Conservation (phyloP, 2,797 vertebrate species). For the Crocidura indochinensis region DNA sequence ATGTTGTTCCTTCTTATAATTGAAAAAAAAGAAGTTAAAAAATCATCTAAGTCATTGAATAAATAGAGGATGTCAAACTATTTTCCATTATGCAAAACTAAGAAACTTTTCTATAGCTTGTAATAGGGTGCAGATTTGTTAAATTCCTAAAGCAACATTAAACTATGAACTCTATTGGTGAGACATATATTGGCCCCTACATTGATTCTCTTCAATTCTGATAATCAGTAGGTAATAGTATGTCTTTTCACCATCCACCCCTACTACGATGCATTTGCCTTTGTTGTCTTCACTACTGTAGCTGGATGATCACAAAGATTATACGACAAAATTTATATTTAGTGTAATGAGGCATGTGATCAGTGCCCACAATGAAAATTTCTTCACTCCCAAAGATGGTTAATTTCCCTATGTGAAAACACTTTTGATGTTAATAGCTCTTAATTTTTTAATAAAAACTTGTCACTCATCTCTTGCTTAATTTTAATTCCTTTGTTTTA, state of each 20-base stretch:
- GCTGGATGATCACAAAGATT: neutral
- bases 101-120: neutral
- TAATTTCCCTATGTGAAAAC: neutral
- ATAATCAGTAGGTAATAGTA: neutral
- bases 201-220: neutral
- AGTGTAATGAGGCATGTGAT: neutral
- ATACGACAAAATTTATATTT: neutral
- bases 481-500: too few relatives aligned
- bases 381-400: neutral
- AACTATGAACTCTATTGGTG: neutral
- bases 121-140: neutral
- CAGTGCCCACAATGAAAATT: too few relatives aligned
- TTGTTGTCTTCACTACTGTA: neutral
- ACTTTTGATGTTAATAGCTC: neutral
- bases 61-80: neutral
- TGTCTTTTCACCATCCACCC: neutral
- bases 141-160: neutral
- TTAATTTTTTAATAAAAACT: too few relatives aligned
- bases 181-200: too few relatives aligned
- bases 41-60: neutral
- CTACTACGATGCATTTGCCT: neutral
- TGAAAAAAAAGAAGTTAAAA: constrained; percentile 1
- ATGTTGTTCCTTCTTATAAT: constrained; percentile 14
- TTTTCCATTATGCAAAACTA: neutral
- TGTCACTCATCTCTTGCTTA: too few relatives aligned